Percentiles rank a stretch among this genome's conserved stretches.
These are phyloP conservation scores for Phocides pigmalion DNA, from an alignment of 1,140 invertebrate genomes.

Conservation along the genomic window DNA sequence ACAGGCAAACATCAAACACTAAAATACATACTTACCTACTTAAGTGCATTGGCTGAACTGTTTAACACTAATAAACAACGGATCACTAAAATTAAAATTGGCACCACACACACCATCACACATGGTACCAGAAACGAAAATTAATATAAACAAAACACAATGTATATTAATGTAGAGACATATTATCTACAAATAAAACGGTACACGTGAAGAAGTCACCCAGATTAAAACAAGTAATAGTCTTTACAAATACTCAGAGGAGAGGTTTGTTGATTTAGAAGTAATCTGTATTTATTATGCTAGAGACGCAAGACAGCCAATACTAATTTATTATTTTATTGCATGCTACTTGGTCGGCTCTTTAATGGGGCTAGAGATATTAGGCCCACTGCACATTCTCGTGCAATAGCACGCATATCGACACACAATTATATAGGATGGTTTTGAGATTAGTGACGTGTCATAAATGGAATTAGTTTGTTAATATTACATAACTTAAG, in stretches of 20 bases:
- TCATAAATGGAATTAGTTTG: not conserved
- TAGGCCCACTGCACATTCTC: not conserved
- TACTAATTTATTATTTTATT: slow-evolving; percentile 21
- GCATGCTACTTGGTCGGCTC: slow-evolving; percentile 4
- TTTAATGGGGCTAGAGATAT: slow-evolving; percentile 12
- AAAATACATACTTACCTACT: no score
- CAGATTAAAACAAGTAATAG: slow-evolving; percentile 3
- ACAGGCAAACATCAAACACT: no score
- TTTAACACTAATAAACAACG: not conserved
- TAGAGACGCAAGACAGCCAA: slow-evolving; percentile 5
- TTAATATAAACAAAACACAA: not conserved
- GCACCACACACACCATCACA: not conserved
- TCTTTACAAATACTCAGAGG: not conserved
- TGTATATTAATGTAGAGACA: no score
- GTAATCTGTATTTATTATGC: slow-evolving; percentile 6
- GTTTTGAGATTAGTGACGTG: not conserved
- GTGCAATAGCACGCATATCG: not conserved
- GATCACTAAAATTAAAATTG: not conserved
- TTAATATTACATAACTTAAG: not conserved
- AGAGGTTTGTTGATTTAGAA: slow-evolving; percentile 8
- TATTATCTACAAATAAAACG: no score
- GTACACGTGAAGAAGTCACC: no score
- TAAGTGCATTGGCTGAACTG: not conserved
- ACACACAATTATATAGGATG: no score
- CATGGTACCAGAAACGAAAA: not conserved